phyloP scores from a whole-genome alignment of 2,888 invertebrate genomes.

The Chalcis sispes region DNA sequence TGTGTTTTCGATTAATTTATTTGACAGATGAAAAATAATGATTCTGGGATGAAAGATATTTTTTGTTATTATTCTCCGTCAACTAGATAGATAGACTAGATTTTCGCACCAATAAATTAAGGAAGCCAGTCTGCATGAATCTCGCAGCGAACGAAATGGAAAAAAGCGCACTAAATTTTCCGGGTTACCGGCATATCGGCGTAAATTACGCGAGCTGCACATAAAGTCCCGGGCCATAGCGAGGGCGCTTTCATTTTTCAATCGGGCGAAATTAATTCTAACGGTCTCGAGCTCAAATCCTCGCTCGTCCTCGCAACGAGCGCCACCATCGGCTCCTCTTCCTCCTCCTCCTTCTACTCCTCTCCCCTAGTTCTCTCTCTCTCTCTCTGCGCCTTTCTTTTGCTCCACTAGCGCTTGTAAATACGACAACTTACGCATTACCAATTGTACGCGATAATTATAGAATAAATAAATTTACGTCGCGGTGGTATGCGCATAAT shows the following conservation, averaged over 20 bases:
- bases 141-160: background rate
- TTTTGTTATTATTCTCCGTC: too few species aligned
- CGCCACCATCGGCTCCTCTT: too few species aligned
- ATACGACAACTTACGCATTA: constrained; percentile 61
- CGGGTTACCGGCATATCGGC: background rate
- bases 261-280: constrained; percentile 42
- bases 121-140: background rate
- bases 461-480: constrained; percentile 76
- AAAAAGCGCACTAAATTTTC: constrained; percentile 14
- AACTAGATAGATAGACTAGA: too few species aligned
- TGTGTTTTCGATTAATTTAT: too few species aligned
- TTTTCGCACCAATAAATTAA: background rate
- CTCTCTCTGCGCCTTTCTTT: background rate
- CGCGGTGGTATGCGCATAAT: constrained; percentile 74
- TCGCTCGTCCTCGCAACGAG: constrained; percentile 8
- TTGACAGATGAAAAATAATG: too few species aligned
- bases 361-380: background rate
- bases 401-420: constrained; percentile 4
- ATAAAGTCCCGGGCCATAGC: too few species aligned
- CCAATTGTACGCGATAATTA: constrained; percentile 75
- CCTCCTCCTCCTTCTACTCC: constrained; percentile 4
- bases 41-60: too few species aligned
- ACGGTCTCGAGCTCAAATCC: constrained; percentile 9
- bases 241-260: constrained; percentile 28
- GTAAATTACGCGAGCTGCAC: background rate